Evolutionary conservation across 2,113 vertebrate species (phyloP), one percentile per base, ranked within the genome.

Genomic region (Sialia sialis): DNA sequence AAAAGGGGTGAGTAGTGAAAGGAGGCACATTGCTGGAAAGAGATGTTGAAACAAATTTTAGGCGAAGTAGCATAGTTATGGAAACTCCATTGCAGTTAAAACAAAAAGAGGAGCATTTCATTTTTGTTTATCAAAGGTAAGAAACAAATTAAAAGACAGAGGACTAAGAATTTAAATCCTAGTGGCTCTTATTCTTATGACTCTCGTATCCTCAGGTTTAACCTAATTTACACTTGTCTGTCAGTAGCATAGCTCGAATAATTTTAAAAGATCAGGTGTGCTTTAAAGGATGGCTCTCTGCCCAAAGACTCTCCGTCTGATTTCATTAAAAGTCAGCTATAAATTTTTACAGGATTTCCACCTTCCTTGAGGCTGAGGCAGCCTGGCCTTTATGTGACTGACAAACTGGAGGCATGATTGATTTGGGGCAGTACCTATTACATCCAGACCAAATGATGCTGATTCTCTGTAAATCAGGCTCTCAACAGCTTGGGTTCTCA

Each of bases 241-340:
- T n/a, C 38, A 51, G 51, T 60, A 55, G 72, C 23, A 70, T n/a
- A 80, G 67, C 63, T 94, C 56, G 48, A 81, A 51, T 63, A 44
- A 74, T 86, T 93, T 80, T 78, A 59, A 70, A 84, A 91, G 39
- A 48, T 51, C 62, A 74, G 36, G 17, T 77, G 30, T 70, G 36
- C 64, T 87, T 93, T 74, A 67, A 87, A 51, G 51, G 39, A 70
- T 82, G 43, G 11, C 44, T 69, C 18, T 43, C 74, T 90, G 78
- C 72, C 59, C 51, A 84, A 70, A 93, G 46, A 62, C 52, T 25
- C 49, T 59, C 46, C 2, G 2, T 51, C 41, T 81, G 75, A 80
- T 93, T 95, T 94, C 72, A 81, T 94, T 91, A 67, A 21, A 89
- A 88, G 67, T 41, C 70, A 84, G 72, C 67, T 70, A 64, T 88